phyloP scores from a whole-genome alignment of 1,140 invertebrate species.

The Parapsyche elsis region DNA sequence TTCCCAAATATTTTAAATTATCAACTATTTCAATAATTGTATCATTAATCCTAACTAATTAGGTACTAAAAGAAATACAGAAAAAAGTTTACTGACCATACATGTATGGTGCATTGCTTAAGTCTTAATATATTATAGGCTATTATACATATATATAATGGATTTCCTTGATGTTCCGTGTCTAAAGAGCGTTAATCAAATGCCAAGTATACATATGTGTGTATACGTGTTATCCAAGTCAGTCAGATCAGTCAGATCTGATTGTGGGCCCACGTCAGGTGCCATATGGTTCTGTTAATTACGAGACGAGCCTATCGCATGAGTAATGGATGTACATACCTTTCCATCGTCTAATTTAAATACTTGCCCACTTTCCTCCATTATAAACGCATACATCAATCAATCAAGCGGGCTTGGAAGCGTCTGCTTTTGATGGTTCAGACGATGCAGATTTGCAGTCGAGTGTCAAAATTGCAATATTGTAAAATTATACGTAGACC shows the following conservation, averaged over 20 bases:
- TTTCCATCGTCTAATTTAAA: slow-evolving; percentile 15
- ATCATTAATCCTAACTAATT: too few species aligned
- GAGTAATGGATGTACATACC: slow-evolving; percentile 41
- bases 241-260: slow-evolving; percentile 35
- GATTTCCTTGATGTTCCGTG: slow-evolving; percentile 38
- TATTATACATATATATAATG: too few species aligned
- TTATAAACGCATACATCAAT: slow-evolving; percentile 27
- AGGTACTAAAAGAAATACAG: too few species aligned
- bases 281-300: slow-evolving; percentile 53
- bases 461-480: too few species aligned
- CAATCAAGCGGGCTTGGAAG: neutral
- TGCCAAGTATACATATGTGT: slow-evolving; percentile 1
- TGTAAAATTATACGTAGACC: too few species aligned
- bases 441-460: neutral
- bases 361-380: slow-evolving; percentile 36
- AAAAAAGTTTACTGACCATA: too few species aligned
- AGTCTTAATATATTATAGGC: too few species aligned
- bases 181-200: slow-evolving; percentile 50
- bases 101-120: too few species aligned
- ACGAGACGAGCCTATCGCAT: slow-evolving; percentile 47
- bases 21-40: too few species aligned
- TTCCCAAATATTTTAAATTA: too few species aligned
- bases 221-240: neutral
- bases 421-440: neutral
- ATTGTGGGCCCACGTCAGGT: slow-evolving; percentile 28